phyloP scores from a whole-genome alignment of 2,888 invertebrate genomes.

The Sphaeridia pumilis region DNA sequence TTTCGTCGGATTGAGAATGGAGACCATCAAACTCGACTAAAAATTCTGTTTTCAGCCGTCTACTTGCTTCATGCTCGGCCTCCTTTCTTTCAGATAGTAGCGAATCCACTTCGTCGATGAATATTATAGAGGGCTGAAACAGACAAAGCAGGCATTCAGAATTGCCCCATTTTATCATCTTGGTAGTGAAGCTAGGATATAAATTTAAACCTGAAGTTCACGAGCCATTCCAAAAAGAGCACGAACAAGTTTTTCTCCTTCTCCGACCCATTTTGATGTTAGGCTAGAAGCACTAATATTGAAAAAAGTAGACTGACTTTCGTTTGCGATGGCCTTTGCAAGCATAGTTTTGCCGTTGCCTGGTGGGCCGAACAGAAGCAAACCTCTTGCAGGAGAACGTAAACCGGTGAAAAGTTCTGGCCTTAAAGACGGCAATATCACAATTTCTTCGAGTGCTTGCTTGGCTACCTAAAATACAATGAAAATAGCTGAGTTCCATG shows the following conservation, averaged over 20 bases:
- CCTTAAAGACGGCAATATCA: conserved; percentile 81
- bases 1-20: conserved; percentile 71
- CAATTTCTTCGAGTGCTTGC: conserved; percentile 92
- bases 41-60: conserved; percentile 92
- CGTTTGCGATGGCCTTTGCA: conserved; percentile 85
- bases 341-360: conserved; percentile 85
- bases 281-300: conserved; percentile 96
- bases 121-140: conserved; percentile 69
- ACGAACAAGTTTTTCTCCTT: conserved; percentile 94
- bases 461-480: conserved; percentile 56
- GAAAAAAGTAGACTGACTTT: conserved; percentile 93
- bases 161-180: too few relatives aligned
- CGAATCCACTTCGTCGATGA: conserved; percentile 96
- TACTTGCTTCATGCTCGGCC: conserved; percentile 90
- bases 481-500: neutral
- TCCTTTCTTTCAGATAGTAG: conserved; percentile 83
- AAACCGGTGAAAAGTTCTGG: conserved; percentile 96
- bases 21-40: conserved; percentile 95
- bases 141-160: too few relatives aligned
- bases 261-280: conserved; percentile 96
- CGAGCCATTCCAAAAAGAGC: conserved; percentile 92
- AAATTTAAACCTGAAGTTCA: conserved; percentile 74
- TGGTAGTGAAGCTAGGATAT: too few relatives aligned
- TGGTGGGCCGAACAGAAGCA: conserved; percentile 92
- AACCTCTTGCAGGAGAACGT: conserved; percentile 81